Base-by-base conservation (phyloP, 2,113 vertebrate species). In the Anthoscopus minutus region DNA sequence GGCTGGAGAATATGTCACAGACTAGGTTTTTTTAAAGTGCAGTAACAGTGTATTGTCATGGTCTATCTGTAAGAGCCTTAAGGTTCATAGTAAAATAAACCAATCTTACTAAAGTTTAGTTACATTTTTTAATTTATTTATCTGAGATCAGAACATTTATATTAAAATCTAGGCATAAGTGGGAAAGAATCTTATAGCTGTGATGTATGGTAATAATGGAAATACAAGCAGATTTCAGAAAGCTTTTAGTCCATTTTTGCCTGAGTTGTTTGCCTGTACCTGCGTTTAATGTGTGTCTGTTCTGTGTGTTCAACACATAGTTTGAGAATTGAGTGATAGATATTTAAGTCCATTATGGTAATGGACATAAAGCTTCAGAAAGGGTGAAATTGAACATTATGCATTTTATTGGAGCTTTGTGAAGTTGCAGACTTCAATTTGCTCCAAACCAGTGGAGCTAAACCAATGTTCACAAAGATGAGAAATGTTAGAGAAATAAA, bases 171-270 rank as follows among this genome's bases (percentile, higher is more conserved):
- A 33, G 19, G 62, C 56, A 23, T 71, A 86, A 84, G 85, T 73
- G 79, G 86, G 35, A 83, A 93, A 82, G 33, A 19, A 13, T 50
- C 66, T 67, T 54, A 16, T 6, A 82, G 88, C 47, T 64, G n/a
- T 40, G 50, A 12, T 38, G 16, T n/a, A 3, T 71, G 40, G 11
- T 72, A 86, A 65, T 54, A 79, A 61, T 40, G 60, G 66, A 23
- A 37, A 42, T 60, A 19, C 4, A 22, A 40, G 64, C 66, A 86
- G 81, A 11, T 69, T n/a, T 7, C 56, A 13, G 65, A 82, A 78
- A 25, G 66, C 92, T 95, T 94, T 77, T 94, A 97, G 69, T 62
- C 73, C 17, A 18, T 91, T 96, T 97, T 92, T 94, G 15, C 80
- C 35, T 4, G 35, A 56, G 19, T 70, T 72, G 14, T 77, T 92